These are phyloP conservation scores for Pygoscelis antarcticus DNA, from an alignment of 2,113 vertebrate species.

Conservation along the genomic window DNA sequence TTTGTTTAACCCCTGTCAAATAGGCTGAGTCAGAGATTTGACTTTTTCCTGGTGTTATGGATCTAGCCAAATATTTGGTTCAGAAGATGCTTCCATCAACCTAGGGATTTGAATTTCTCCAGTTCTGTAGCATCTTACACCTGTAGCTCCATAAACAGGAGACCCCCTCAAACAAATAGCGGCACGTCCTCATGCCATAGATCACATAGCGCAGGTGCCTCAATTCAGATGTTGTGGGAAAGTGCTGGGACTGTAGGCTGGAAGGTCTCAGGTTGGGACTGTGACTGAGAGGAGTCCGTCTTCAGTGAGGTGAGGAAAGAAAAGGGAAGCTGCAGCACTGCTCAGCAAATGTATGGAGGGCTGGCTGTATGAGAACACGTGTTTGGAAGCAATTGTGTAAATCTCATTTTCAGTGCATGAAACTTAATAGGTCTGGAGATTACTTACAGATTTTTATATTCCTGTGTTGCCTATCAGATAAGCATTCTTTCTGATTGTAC, in stretches of 20 bases:
- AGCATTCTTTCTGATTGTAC: not conserved
- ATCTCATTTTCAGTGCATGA: not conserved
- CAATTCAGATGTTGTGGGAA: not conserved
- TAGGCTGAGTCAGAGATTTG: not conserved
- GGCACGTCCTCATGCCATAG: not conserved
- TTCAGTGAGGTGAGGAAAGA: not conserved
- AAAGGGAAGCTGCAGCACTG: not conserved
- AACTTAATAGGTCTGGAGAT: not conserved
- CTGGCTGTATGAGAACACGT: not conserved
- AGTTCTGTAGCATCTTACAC: not conserved
- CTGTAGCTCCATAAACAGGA: not conserved
- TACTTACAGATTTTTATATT: not conserved
- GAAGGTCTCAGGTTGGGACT: not conserved
- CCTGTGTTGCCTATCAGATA: not conserved
- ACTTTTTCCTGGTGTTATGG: not conserved
- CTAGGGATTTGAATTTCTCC: not conserved
- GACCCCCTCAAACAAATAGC: not conserved
- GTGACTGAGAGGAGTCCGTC: not conserved
- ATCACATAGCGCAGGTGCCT: not conserved
- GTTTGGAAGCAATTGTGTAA: not conserved
- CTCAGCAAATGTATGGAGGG: not conserved
- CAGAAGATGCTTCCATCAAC: not conserved
- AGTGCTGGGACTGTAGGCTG: not conserved
- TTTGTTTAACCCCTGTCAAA: not conserved
- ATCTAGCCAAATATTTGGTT: not conserved